Conservation (phyloP, 2,888 invertebrate species). For the Coleophora deauratella region DNA sequence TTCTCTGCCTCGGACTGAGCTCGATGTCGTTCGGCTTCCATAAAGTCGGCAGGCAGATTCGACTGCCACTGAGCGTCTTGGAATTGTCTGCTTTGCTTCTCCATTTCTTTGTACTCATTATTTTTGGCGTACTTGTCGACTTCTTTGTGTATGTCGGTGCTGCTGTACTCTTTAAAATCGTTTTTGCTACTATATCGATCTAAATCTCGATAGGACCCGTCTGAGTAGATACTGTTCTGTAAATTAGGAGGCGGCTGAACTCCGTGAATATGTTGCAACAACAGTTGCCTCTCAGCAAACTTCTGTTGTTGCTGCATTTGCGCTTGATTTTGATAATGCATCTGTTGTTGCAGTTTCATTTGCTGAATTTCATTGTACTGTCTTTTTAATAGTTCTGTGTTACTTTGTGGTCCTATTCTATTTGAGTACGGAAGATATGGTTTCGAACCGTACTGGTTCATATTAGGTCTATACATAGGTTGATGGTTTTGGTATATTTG, state of each 20-base stretch:
- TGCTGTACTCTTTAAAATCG: slow-evolving; percentile 56
- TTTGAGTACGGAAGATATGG: slow-evolving; percentile 67
- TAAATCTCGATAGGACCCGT: slow-evolving; percentile 61
- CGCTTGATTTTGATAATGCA: slow-evolving; percentile 77
- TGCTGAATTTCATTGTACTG: slow-evolving; percentile 78
- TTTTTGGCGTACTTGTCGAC: slow-evolving; percentile 53
- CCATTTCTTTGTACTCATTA: slow-evolving; percentile 55
- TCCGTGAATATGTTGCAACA: slow-evolving; percentile 76
- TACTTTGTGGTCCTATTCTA: slow-evolving; percentile 71
- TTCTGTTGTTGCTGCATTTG: slow-evolving; percentile 77
- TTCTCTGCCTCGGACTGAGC: slow-evolving; percentile 45
- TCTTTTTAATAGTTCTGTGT: slow-evolving; percentile 73
- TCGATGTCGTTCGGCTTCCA: slow-evolving; percentile 49
- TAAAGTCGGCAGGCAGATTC: slow-evolving; percentile 44
- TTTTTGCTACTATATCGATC: slow-evolving; percentile 63
- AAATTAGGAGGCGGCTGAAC: slow-evolving; percentile 65
- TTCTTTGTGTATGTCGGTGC: slow-evolving; percentile 55
- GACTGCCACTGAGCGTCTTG: slow-evolving; percentile 57
- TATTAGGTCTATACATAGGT: slow-evolving; percentile 60
- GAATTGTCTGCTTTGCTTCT: slow-evolving; percentile 51
- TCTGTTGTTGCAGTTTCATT: slow-evolving; percentile 77
- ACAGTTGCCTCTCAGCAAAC: slow-evolving; percentile 75
- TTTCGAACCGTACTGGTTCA: slow-evolving; percentile 62
- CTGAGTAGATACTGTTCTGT: slow-evolving; percentile 66
- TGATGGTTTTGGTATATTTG: slow-evolving; percentile 75